phyloP scores from a whole-genome alignment of 2,888 invertebrate genomes.

The Penaeus monodon region DNA sequence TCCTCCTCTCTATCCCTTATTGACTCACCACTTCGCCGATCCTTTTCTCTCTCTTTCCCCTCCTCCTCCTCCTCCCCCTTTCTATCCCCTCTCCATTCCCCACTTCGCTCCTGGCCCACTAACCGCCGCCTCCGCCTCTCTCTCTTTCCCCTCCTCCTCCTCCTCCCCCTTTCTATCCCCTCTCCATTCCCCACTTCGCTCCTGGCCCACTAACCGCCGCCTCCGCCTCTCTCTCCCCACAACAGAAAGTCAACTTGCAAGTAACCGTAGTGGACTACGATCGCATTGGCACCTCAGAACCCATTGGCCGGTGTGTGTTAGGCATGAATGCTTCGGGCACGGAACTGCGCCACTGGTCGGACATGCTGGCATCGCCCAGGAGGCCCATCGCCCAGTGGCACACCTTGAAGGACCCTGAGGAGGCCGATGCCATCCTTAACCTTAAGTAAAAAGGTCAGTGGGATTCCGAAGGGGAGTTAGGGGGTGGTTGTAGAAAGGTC shows the following conservation, averaged over 20 bases:
- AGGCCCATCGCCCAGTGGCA: constrained; percentile 99
- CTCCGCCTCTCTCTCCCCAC: not conserved
- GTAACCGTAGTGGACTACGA: constrained; percentile 99
- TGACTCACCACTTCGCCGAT: too few species aligned
- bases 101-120: not conserved
- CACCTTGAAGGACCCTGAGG: constrained; percentile 97
- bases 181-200: not conserved
- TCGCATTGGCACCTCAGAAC: constrained; percentile 99
- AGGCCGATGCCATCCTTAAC: constrained; percentile 74
- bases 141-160: not conserved
- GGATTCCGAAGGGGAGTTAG: too few species aligned
- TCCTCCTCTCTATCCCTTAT: too few species aligned
- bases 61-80: too few species aligned
- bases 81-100: too few species aligned
- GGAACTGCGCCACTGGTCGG: constrained; percentile 99
- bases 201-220: too few species aligned
- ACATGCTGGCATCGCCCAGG: constrained; percentile 98
- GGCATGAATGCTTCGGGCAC: constrained; percentile 98
- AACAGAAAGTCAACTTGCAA: constrained; percentile 97
- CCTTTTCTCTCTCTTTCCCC: too few species aligned
- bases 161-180: not conserved
- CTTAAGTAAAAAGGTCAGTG: constrained; percentile 50
- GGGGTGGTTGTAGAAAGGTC: too few species aligned
- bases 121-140: not conserved
- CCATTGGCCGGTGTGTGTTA: constrained; percentile 96